Conservation (phyloP, 2,797 vertebrate species). For the Propithecus perrieri region DNA sequence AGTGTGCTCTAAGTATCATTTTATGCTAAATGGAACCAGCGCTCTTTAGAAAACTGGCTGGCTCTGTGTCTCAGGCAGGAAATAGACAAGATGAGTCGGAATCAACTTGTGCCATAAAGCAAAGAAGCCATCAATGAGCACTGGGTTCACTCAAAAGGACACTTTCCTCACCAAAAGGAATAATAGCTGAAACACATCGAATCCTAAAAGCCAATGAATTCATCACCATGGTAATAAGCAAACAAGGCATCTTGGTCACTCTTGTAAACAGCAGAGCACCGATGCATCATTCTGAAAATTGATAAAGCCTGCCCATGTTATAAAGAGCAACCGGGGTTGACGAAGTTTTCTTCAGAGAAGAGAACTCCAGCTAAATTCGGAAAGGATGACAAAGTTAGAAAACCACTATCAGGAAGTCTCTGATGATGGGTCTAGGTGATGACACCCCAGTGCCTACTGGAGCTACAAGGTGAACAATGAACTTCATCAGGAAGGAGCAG, state of each 20-base stretch:
- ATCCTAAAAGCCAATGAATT: background rate
- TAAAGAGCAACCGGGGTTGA: background rate
- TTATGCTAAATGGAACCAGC: background rate
- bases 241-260: background rate
- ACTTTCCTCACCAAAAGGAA: background rate
- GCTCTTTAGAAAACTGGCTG: background rate
- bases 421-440: background rate
- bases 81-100: background rate
- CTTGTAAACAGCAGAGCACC: background rate
- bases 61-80: background rate
- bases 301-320: background rate
- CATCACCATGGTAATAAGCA: background rate
- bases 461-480: no score
- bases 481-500: background rate
- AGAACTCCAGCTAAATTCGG: background rate
- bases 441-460: accelerated
- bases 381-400: background rate
- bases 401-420: background rate
- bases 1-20: background rate
- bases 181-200: background rate
- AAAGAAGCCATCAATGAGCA: background rate
- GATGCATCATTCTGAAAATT: background rate
- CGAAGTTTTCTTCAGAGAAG: background rate
- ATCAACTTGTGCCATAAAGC: background rate
- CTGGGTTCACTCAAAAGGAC: background rate